Conservation (phyloP, 2,888 invertebrate genomes). For the Ennomos quercinarius region DNA sequence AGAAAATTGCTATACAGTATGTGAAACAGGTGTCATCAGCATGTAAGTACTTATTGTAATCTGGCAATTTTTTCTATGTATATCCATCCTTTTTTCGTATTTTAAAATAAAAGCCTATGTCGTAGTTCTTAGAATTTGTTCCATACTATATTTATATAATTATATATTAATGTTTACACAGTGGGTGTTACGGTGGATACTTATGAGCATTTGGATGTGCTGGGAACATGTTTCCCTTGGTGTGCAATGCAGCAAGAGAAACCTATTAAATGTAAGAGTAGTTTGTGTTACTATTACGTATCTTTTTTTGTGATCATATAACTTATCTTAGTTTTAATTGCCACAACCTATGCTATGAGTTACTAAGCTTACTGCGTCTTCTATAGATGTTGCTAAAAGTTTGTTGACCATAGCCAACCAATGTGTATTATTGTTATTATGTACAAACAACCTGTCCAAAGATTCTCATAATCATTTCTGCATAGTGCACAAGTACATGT, state of each 20-base stretch:
- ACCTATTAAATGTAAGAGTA: slow-evolving; percentile 72
- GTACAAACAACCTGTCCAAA: too few relatives aligned
- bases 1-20: slow-evolving; percentile 91
- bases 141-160: slow-evolving; percentile 9
- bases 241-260: slow-evolving; percentile 84
- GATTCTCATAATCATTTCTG: too few relatives aligned
- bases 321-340: too few relatives aligned
- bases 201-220: slow-evolving; percentile 90
- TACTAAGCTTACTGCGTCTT: too few relatives aligned
- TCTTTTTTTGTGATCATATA: slow-evolving; percentile 9
- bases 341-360: too few relatives aligned
- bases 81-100: too few relatives aligned
- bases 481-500: not conserved
- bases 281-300: slow-evolving; percentile 14
- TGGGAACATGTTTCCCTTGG: slow-evolving; percentile 92
- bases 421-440: not conserved
- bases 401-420: too few relatives aligned
- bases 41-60: slow-evolving; percentile 81
- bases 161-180: slow-evolving; percentile 47
- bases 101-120: too few relatives aligned
- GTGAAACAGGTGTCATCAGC: slow-evolving; percentile 91
- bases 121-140: too few relatives aligned
- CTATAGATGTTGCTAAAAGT: too few relatives aligned
- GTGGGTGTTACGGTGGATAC: slow-evolving; percentile 89
- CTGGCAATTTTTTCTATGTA: too few relatives aligned